phyloP scores from a whole-genome alignment of 1,140 invertebrate species.

The Zaprionus camerounensis region DNA sequence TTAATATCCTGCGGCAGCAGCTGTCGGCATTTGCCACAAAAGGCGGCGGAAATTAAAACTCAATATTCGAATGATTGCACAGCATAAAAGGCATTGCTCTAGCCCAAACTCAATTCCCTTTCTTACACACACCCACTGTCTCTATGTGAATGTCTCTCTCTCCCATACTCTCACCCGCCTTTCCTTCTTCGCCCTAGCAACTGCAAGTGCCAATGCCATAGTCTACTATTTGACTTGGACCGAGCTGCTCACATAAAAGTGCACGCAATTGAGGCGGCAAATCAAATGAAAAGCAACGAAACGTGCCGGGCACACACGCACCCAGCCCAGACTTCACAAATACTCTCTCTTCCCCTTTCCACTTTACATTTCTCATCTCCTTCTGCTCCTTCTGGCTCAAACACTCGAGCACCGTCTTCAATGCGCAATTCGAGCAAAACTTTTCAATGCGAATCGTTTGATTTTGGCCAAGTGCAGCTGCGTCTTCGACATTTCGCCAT shows the following conservation, averaged over 20 bases:
- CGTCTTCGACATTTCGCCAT: constrained; percentile 62
- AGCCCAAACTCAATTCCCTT: constrained; percentile 23
- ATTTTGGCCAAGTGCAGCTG: constrained; percentile 78
- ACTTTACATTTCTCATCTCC: constrained; percentile 3
- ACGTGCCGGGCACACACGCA: constrained; percentile 60
- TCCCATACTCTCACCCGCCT: background rate
- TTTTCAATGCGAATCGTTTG: constrained; percentile 72
- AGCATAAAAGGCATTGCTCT: constrained; percentile 47
- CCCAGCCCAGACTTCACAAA: constrained; percentile 11
- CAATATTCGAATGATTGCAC: constrained; percentile 77
- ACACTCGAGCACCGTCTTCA: constrained; percentile 1
- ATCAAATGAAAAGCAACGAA: constrained; percentile 80
- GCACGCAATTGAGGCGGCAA: constrained; percentile 78
- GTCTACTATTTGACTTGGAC: constrained; percentile 70
- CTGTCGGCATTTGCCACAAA: constrained; percentile 59
- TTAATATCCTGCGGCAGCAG: constrained; percentile 78
- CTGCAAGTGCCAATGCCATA: constrained; percentile 50
- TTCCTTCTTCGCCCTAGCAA: constrained; percentile 1
- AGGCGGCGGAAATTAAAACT: constrained; percentile 79
- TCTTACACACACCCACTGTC: background rate
- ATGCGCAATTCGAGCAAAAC: constrained; percentile 55
- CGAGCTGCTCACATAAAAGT: constrained; percentile 64
- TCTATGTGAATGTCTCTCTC: background rate
- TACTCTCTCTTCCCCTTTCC: constrained; percentile 3
- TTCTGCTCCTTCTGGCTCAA: background rate